Evolutionary conservation across 64 coral and sea anemone species (phyloP).

Genomic region (Pocillopora damicornis): DNA sequence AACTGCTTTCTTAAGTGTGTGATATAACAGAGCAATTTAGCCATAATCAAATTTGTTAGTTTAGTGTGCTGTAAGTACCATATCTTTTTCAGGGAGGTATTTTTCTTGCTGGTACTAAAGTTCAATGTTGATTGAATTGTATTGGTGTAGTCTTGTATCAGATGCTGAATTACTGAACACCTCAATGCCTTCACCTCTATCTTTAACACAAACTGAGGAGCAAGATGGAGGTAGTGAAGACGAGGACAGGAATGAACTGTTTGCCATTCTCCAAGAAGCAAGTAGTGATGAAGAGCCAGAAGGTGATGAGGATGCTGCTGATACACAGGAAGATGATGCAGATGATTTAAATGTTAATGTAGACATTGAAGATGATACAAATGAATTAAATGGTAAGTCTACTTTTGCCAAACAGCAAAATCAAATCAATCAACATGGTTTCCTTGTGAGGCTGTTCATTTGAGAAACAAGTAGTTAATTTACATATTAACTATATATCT

Average conservation of each 20-base stretch:
- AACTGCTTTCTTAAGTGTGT: too few relatives aligned
- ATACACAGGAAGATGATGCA: conserved; percentile 69
- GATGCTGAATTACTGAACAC: conserved; percentile 72
- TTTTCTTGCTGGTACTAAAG: background rate
- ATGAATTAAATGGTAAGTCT: conserved; percentile 40
- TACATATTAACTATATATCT: too few relatives aligned
- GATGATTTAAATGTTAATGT: conserved; percentile 70
- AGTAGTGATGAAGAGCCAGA: conserved; percentile 79
- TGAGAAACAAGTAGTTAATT: too few relatives aligned
- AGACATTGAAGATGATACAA: conserved; percentile 55
- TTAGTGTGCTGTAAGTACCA: too few relatives aligned
- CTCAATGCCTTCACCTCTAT: conserved; percentile 53
- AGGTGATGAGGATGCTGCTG: conserved; percentile 27
- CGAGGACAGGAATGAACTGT: conserved; percentile 75
- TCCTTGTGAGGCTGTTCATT: too few relatives aligned
- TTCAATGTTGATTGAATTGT: background rate
- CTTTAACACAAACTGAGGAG: conserved; percentile 4
- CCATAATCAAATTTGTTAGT: too few relatives aligned
- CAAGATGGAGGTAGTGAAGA: conserved; percentile 70
- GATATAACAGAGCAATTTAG: too few relatives aligned
- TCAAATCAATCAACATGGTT: too few relatives aligned
- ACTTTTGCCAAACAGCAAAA: background rate
- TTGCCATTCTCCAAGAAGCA: conserved; percentile 79
- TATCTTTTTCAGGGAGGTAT: background rate
- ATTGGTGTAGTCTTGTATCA: conserved; percentile 47